phyloP scores from a whole-genome alignment of 2,888 invertebrate species.

The Trachelus troglodyta region DNA sequence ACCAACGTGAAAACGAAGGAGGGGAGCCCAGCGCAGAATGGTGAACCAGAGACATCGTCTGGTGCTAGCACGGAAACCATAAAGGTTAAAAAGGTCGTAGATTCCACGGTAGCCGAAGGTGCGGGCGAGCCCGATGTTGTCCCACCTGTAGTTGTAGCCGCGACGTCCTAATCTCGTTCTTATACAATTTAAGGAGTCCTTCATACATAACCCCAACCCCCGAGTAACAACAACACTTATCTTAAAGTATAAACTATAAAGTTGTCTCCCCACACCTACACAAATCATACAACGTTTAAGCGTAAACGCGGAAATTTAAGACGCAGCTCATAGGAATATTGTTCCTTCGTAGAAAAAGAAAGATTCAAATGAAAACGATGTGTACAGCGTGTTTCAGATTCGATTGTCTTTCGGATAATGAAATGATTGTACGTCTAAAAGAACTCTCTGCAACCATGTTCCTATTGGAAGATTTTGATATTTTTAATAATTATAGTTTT shows the following conservation, averaged over 20 bases:
- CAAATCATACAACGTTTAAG: slow-evolving; percentile 56
- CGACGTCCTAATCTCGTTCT: slow-evolving; percentile 62
- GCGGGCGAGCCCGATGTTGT: slow-evolving; percentile 61
- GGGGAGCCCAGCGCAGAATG: slow-evolving; percentile 49
- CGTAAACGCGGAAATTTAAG: slow-evolving; percentile 57
- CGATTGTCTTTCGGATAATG: slow-evolving; percentile 43
- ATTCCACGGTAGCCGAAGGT: slow-evolving; percentile 56
- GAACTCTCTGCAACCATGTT: background rate
- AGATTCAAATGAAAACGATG: slow-evolving; percentile 9
- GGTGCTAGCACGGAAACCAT: slow-evolving; percentile 48
- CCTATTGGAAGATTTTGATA: slow-evolving; percentile 20
- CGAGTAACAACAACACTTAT: slow-evolving; percentile 51
- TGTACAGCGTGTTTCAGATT: slow-evolving; percentile 51
- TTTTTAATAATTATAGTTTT: slow-evolving; percentile 21
- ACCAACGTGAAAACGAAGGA: slow-evolving; percentile 33
- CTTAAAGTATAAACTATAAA: slow-evolving; percentile 56
- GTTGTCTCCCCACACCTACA: slow-evolving; percentile 39
- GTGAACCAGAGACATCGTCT: slow-evolving; percentile 49
- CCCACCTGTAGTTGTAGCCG: slow-evolving; percentile 58
- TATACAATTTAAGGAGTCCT: slow-evolving; percentile 50
- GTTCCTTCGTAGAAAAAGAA: slow-evolving; percentile 50
- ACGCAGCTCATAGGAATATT: slow-evolving; percentile 55
- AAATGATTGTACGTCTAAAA: slow-evolving; percentile 5
- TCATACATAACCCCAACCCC: slow-evolving; percentile 56
- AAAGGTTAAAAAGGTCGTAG: slow-evolving; percentile 62